Evolutionary conservation across 1,140 invertebrate species (phyloP), one percentile per base, ranked within the genome.

Genomic region (Ceratosolen fusciceps): DNA sequence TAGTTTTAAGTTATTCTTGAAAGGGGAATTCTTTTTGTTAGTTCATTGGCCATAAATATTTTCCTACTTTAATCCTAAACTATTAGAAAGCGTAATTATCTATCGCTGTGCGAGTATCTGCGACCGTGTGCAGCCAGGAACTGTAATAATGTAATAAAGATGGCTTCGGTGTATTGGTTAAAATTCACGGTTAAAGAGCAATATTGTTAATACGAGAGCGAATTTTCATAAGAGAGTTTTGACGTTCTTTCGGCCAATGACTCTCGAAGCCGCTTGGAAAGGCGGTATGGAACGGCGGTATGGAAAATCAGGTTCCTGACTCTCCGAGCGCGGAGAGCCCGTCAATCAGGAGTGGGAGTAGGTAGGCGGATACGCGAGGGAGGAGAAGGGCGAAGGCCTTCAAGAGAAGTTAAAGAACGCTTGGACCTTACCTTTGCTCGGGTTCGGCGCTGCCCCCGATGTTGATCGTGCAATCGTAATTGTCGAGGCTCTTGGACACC

Each of bases 401-500:
- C n/a, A n/a, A 16, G 49, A 26, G 29, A 16, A 37, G n/a, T 37
- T 37, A n/a, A n/a, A n/a, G 60, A 37, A 31, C 29, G 31, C 60
- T n/a, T 65, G 19, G 60, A 31, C 60, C 90, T 52, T 92, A 89
- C 80, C 91, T 91, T 77, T 89, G 88, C 0, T 82, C 75, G 14
- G 82, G 71, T 80, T 93, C 92, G 77, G 92, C 90, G 72, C 93
- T 90, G 14, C 93, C 93, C 8, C 92, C 93, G 14, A 93, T 90
- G 85, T 95, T 95, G 81, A 96, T 95, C 1, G 96, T 96, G 43
- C 95, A 94, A 83, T 93, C 94, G 80, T 95, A 94, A 81, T 90
- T 90, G 60, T 89, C 88, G 1, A 94, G 86, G 0, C 86, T 83
- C n/a, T 91, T 88, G 65, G 90, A 88, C 2, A 93, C 91, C 68